Evolutionary conservation across 53 echinoderm and acorn worm genomes (phyloP), one percentile per base, ranked within the genome.

Genomic region (Temnopleurus reevesii): DNA sequence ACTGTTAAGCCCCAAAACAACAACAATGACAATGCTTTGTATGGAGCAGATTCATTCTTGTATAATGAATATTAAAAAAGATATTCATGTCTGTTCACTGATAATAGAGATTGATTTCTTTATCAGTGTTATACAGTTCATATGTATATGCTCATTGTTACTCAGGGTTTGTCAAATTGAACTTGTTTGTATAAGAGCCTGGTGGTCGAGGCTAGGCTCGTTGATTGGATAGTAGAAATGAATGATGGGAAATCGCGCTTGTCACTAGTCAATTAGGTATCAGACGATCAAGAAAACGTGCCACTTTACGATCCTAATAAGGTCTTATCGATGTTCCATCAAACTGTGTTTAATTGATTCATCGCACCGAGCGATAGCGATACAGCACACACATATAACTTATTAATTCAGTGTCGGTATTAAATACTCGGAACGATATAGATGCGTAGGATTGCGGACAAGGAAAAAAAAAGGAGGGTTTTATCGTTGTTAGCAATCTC

Each of bases 201-300:
- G n/a, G 41, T 71, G 38, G 21, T 41, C 41, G 21, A 71, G 71
- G 41, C 71, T 71, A 71, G 41, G 19, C 71, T 5, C 35, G n/a
- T 66, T 36, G 38, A 36, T 66, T 0, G 5, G 35, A 66, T 18
- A 19, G 71, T 24, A 77, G 56, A 53, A 83, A 54, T 83, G 83
- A 83, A 83, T 83, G 83, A 83, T 83, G 83, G 83, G 83, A 83
- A 83, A 83, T 56, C 35, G 12, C 8, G 54, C 19, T 55, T 83
- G 83, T 83, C 83, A 83, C 36, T 83, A 55, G 54, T 35, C 55
- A 55, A 83, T 83, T 83, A 55, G 83, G 30, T 28, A 35, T 34
- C 56, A 35, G 56, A 36, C 55, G 18, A 53, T 53, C 29, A 47
- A 30, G 49, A 49, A 77, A 59, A 79, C 30, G 46, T 49, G 46